phyloP scores from a whole-genome alignment of 2,888 invertebrate genomes.

The Melanostoma mellinum region DNA sequence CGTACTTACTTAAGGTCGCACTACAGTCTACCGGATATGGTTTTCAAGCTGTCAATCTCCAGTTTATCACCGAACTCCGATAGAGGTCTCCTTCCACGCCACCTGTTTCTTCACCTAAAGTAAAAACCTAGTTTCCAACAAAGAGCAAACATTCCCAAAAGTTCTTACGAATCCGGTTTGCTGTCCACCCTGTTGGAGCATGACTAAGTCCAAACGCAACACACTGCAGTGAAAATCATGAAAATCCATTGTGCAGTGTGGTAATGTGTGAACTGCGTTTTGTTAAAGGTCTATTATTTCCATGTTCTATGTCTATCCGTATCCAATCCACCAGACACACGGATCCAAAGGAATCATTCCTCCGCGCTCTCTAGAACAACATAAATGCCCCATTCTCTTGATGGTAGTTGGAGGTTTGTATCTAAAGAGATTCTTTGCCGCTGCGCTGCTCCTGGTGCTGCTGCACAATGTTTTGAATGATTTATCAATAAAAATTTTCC shows the following conservation, averaged over 20 bases:
- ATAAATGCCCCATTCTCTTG: slow-evolving; percentile 6
- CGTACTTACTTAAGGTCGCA: too few species aligned
- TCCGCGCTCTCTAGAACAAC: not conserved
- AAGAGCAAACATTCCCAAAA: too few species aligned
- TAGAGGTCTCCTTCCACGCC: too few species aligned
- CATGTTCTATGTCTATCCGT: slow-evolving; percentile 59
- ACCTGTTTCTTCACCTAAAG: not conserved
- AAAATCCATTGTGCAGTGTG: slow-evolving; percentile 66
- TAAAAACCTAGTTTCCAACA: slow-evolving; percentile 8
- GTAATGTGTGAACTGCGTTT: slow-evolving; percentile 73
- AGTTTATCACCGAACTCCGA: too few species aligned
- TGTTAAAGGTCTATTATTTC: slow-evolving; percentile 72
- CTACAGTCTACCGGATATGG: too few species aligned
- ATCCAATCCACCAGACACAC: slow-evolving; percentile 26
- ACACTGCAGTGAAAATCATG: slow-evolving; percentile 32
- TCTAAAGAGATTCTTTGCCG: too few species aligned
- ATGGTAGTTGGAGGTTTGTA: not conserved
- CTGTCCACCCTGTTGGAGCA: not conserved
- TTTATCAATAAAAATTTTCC: slow-evolving; percentile 68
- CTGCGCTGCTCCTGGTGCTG: not conserved
- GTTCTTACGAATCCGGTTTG: too few species aligned
- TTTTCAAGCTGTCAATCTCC: too few species aligned
- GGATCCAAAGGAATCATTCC: slow-evolving; percentile 32
- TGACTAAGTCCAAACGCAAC: slow-evolving; percentile 1
- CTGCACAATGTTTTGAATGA: slow-evolving; percentile 58